Percentiles rank a stretch among this genome's conserved stretches.
Conservation (phyloP, 2,888 invertebrate species). For the Ochropacha duplaris region DNA sequence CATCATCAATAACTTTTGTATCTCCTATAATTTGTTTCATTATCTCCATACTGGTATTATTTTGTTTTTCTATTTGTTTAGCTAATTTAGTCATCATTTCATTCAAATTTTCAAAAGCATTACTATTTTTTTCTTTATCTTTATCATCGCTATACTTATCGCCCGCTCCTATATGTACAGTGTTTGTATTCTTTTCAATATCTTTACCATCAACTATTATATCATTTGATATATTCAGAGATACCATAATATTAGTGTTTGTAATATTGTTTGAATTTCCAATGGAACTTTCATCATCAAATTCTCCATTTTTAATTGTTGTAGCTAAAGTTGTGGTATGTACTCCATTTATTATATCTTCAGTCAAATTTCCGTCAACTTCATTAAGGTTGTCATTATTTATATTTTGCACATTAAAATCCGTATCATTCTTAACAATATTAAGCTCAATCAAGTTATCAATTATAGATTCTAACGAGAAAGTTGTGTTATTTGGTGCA, state of each 20-base stretch:
- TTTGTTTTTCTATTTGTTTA: conserved; percentile 57
- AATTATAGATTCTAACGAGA: conserved; percentile 57
- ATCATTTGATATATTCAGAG: conserved; percentile 37
- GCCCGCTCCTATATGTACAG: conserved; percentile 5
- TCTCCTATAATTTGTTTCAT: conserved; percentile 36
- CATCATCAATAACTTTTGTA: conserved; percentile 14
- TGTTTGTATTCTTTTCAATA: conserved; percentile 38
- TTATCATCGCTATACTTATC: conserved; percentile 10
- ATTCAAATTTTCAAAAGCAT: conserved; percentile 32
- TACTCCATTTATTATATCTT: neutral
- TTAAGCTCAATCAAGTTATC: conserved; percentile 55
- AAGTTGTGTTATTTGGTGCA: conserved; percentile 29
- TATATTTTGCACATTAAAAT: conserved; percentile 11
- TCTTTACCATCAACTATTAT: conserved; percentile 41
- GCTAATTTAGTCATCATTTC: conserved; percentile 52
- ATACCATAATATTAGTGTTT: conserved; percentile 6
- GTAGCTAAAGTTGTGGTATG: neutral
- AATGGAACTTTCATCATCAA: neutral
- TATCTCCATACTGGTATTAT: conserved; percentile 56
- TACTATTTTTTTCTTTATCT: conserved; percentile 26
- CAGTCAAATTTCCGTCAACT: neutral
- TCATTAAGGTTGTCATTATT: neutral
- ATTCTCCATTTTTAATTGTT: neutral
- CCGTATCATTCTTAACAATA: conserved; percentile 31
- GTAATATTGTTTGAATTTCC: neutral